A percentile compares a stretch with the other conserved stretches of the same genome.
Evolutionary conservation across 2,797 vertebrate genomes (phyloP).

Genomic region (Typhlichthys subterraneus): DNA sequence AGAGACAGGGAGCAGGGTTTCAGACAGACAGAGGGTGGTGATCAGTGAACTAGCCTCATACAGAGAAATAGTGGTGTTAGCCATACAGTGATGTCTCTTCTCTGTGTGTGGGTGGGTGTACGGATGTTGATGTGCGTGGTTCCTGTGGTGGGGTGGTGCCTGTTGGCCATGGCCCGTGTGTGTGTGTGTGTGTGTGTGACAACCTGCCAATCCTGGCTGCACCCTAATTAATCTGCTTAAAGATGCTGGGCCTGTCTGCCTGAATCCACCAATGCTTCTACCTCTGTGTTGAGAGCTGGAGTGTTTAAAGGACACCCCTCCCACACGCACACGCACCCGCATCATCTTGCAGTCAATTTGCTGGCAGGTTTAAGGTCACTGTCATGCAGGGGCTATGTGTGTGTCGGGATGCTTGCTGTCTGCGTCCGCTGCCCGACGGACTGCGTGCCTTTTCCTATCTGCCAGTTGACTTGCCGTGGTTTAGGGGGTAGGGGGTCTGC

Average conservation of each 20-base stretch:
- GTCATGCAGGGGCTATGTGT: slow-evolving; percentile 42
- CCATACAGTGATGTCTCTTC: slow-evolving; percentile 58
- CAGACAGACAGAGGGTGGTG: too few relatives aligned
- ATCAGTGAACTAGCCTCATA: too few relatives aligned
- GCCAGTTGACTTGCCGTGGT: slow-evolving; percentile 31
- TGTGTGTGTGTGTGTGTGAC: slow-evolving; percentile 69
- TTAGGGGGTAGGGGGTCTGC: slow-evolving; percentile 47
- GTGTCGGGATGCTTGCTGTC: slow-evolving; percentile 38
- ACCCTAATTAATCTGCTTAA: slow-evolving; percentile 82
- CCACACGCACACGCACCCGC: slow-evolving; percentile 50
- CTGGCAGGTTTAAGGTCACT: slow-evolving; percentile 41
- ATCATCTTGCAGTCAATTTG: slow-evolving; percentile 55
- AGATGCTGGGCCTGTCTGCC: slow-evolving; percentile 71
- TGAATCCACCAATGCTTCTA: slow-evolving; percentile 4
- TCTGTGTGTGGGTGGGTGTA: slow-evolving; percentile 26
- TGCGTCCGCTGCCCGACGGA: slow-evolving; percentile 30
- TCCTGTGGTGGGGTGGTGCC: slow-evolving; percentile 41
- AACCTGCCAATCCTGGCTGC: slow-evolving; percentile 73
- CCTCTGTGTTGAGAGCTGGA: slow-evolving; percentile 42
- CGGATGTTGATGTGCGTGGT: slow-evolving; percentile 11
- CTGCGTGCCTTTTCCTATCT: slow-evolving; percentile 19
- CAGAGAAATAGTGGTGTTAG: slow-evolving; percentile 42
- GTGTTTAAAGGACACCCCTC: slow-evolving; percentile 48
- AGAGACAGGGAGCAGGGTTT: too few relatives aligned
- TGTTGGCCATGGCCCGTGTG: slow-evolving; percentile 54